Conservation (phyloP, 2,888 invertebrate genomes). For the Erannis defoliaria region DNA sequence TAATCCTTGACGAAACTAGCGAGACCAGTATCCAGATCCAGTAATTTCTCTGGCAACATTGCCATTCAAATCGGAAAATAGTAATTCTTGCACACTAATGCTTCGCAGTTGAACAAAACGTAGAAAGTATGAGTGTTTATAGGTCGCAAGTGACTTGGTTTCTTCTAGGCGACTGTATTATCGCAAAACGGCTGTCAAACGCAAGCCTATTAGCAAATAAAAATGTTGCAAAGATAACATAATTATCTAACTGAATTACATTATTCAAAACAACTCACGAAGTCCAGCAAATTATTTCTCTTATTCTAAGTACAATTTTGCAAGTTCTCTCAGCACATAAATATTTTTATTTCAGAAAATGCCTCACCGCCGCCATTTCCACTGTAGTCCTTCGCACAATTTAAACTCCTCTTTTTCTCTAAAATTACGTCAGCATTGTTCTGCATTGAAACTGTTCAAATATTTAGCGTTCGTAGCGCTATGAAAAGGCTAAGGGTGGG, state of each 20-base stretch:
- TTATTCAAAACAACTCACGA: background rate
- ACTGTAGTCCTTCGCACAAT: constrained; percentile 13
- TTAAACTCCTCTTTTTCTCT: constrained; percentile 24
- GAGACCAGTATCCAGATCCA: too few relatives aligned
- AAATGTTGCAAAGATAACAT: background rate
- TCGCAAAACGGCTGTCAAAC: too few relatives aligned
- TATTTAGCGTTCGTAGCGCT: constrained; percentile 37
- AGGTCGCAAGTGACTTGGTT: too few relatives aligned
- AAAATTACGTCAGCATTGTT: constrained; percentile 41
- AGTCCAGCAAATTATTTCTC: background rate
- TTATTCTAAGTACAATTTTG: constrained; percentile 17
- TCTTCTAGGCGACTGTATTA: too few relatives aligned
- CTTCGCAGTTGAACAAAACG: too few relatives aligned
- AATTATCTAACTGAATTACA: background rate
- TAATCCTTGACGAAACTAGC: too few relatives aligned
- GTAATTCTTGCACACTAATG: too few relatives aligned
- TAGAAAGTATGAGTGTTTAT: too few relatives aligned
- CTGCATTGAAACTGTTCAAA: constrained; percentile 38
- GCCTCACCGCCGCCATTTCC: constrained; percentile 18
- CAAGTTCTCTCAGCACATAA: constrained; percentile 22
- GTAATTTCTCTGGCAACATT: too few relatives aligned
- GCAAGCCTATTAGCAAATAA: too few relatives aligned
- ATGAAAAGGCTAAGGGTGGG: constrained; percentile 7
- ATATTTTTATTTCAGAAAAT: constrained; percentile 23
- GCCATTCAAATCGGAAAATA: too few relatives aligned